Evolutionary conservation across 2,113 vertebrate genomes (phyloP), one percentile per base, ranked within the genome.

Genomic region (Marmota monax): DNA sequence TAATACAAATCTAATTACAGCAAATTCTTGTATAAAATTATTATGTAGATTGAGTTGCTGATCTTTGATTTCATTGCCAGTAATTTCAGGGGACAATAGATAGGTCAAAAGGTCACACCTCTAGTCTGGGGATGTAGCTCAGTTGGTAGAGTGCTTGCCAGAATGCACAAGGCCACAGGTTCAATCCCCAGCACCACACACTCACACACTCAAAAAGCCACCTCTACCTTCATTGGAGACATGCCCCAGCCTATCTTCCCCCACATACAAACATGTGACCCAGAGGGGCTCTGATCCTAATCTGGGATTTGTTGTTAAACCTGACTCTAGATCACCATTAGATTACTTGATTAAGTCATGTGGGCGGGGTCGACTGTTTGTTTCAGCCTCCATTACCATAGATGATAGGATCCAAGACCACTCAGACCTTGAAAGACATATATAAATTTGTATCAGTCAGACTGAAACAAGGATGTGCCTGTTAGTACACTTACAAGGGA

Each of bases 1-100:
- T 73, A 86, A 76, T 89, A 17, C 70, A 95, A 67, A 88, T 83
- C 67, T 97, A 63, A 65, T 82, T 34, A 39, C 13, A 73, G 82
- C 34, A 78, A 48, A 78, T 37, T 32, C 53, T 27, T 80, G 27
- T 42, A 88, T 29, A 67, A 89, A 91, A 67, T 76, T 72, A 42
- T 92, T 77, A 37, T 27, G 9, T 42, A 56, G n/a, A 42, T 1
- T 29, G 69, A 92, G 48, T 23, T 56, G 2, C 42, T 83, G 80
- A 83, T 86, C 61, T 90, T 85, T 78, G 25, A 77, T 83, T 76
- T 51, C 37, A 73, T 7, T 82, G 39, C 8, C 67, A 92, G 34
- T 48, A 53, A 92, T 83, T 27, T 56, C 42, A 90, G 61, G 53
- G 18, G 3, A 80, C 29, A 85, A 23, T 0, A 89, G 37, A 34